phyloP scores from a whole-genome alignment of 2,888 invertebrate species.

The Eilema caniola region DNA sequence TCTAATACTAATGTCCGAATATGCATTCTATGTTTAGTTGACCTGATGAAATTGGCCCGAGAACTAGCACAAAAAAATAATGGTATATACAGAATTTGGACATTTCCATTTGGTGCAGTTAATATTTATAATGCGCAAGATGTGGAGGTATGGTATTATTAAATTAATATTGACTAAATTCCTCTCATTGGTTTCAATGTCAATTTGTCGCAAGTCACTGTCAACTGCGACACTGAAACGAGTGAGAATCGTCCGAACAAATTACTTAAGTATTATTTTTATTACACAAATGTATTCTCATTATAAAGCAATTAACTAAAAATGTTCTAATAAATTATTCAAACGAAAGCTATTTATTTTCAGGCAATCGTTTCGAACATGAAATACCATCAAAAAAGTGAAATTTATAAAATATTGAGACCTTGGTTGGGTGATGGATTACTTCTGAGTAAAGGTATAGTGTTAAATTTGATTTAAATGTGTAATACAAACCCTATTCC shows the following conservation, averaged over 20 bases:
- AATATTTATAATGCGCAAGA: constrained; percentile 79
- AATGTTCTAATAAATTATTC: not conserved
- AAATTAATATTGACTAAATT: not conserved
- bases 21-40: constrained; percentile 51
- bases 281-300: not conserved
- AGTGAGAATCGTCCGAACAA: not conserved
- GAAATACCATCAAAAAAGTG: constrained; percentile 83
- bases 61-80: constrained; percentile 51
- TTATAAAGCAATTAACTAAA: not conserved
- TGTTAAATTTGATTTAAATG: no score
- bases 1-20: not conserved
- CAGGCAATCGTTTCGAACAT: constrained; percentile 81
- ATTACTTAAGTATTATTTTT: not conserved
- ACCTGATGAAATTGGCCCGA: constrained; percentile 60
- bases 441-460: constrained; percentile 74
- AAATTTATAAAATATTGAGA: constrained; percentile 75
- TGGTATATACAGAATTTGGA: constrained; percentile 64
- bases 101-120: constrained; percentile 58
- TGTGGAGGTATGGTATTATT: constrained; percentile 67
- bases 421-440: constrained; percentile 86
- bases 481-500: no score
- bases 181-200: no score
- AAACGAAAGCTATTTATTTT: constrained; percentile 25
- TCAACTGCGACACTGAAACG: no score
- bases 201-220: no score